Evolutionary conservation across 2,888 invertebrate genomes (phyloP).

Genomic region (Epistrophella euchroma): DNA sequence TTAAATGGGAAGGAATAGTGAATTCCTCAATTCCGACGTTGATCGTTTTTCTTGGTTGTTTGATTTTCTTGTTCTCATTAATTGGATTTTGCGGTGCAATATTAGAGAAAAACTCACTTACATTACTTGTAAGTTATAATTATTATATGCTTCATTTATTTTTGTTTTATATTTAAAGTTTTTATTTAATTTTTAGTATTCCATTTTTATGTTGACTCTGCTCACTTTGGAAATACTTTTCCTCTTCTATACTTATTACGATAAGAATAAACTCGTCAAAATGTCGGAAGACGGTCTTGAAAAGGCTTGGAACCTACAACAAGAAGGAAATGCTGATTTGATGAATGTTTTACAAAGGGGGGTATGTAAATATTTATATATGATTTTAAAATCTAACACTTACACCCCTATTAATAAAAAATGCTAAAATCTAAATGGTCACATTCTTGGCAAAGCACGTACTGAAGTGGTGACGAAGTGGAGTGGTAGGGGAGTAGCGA

Average conservation of each 20-base stretch:
- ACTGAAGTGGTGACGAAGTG: no score
- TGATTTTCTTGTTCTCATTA: background rate
- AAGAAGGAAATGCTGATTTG: background rate
- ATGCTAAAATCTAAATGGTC: no score
- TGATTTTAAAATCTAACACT: no score
- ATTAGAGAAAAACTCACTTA: background rate
- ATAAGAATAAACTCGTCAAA: background rate
- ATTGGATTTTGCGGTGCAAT: background rate
- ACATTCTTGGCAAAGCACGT: no score
- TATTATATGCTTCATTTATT: background rate
- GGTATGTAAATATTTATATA: background rate
- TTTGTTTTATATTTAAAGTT: background rate
- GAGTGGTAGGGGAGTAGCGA: no score
- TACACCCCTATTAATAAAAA: no score
- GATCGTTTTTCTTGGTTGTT: background rate
- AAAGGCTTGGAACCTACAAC: background rate
- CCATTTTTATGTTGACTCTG: background rate
- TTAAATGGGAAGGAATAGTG: background rate
- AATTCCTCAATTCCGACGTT: background rate
- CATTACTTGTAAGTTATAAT: background rate
- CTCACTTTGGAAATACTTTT: background rate
- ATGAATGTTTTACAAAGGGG: background rate
- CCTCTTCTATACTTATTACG: background rate
- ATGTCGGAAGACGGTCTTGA: background rate
- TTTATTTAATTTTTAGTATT: slow-evolving; percentile 2